Conservation (phyloP, 53 echinoderm and acorn worm species). For the Zoroaster sp. region DNA sequence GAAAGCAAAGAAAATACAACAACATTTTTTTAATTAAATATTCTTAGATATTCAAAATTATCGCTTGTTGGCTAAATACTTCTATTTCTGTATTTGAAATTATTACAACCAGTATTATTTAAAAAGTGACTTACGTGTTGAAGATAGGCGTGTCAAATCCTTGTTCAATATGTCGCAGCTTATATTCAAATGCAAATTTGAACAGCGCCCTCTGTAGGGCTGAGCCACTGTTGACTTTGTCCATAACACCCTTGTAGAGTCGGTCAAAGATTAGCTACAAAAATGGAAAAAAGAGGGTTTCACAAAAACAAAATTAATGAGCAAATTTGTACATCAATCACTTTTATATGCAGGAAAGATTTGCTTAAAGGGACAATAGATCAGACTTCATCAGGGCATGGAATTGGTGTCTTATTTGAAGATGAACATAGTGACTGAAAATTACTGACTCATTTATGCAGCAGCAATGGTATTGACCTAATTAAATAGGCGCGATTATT, state of each 20-base stretch:
- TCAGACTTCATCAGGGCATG: too few species aligned
- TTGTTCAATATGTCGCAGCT: constrained; percentile 64
- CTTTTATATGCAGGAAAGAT: too few species aligned
- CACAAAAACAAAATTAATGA: background rate
- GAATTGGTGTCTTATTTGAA: too few species aligned
- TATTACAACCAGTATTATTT: background rate
- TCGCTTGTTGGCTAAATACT: too few species aligned
- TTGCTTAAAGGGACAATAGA: too few species aligned
- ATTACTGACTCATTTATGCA: too few species aligned
- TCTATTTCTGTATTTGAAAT: too few species aligned
- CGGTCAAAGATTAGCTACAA: constrained; percentile 83
- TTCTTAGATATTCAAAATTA: too few species aligned
- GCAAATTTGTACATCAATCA: too few species aligned
- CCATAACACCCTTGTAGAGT: constrained; percentile 89
- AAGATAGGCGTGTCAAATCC: constrained; percentile 86
- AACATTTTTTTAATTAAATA: background rate
- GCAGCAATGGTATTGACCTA: too few species aligned
- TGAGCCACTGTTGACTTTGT: constrained; percentile 77
- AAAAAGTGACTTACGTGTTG: constrained; percentile 64
- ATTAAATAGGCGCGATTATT: too few species aligned
- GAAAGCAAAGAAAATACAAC: background rate
- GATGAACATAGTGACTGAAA: too few species aligned
- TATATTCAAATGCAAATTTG: constrained; percentile 80
- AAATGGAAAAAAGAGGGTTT: background rate
- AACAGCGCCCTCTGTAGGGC: constrained; percentile 80